Evolutionary conservation across 2,888 invertebrate species (phyloP), one percentile per base, ranked within the genome.

Genomic region (Diaperis boleti): DNA sequence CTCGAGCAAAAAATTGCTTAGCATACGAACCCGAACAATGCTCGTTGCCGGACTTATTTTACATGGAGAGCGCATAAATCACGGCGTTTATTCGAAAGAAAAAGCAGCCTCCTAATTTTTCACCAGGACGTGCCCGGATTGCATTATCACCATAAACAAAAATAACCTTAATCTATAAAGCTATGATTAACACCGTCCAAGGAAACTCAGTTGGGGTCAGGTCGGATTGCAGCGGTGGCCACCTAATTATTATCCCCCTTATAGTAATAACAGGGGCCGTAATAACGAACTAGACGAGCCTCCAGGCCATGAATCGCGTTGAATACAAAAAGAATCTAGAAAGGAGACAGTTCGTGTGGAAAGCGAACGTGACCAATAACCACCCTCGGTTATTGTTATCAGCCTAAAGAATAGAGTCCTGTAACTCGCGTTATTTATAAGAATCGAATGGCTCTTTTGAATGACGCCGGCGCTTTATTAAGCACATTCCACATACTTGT

Each of bases 341-440:
- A 68, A 69, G 62, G 65, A 69, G 68, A 66, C 71, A 70, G 69
- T 70, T 72, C 71, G 72, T 72, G 71, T 69, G 71, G 72, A 72
- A 72, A 69, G 47, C 55, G 66, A 65, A 72, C 72, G 72, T 72
- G 72, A 71, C 71, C 71, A 72, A 70, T 69, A 70, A 69, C 62
- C 66, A 59, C 65, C 57, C 47, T 62, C 42, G 64, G 66, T 68
- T 69, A 71, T 70, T 70, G 68, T 70, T 71, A 65, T n/a, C 62
- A 65, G 42, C 63, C 60, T 62, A 61, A 67, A 68, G 69, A 71
- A 70, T 67, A 33, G 63, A 50, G 49, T 33, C 56, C 33, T 44
- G 33, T 52, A 52, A 42, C 50, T 14, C 17, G 13, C 52, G 52
- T 52, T 60, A 60, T 60, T 60, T 60, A 60, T 55, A 55, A 55